Evolutionary conservation across 2,113 vertebrate genomes (phyloP).

Genomic region (Regulus satrapa): DNA sequence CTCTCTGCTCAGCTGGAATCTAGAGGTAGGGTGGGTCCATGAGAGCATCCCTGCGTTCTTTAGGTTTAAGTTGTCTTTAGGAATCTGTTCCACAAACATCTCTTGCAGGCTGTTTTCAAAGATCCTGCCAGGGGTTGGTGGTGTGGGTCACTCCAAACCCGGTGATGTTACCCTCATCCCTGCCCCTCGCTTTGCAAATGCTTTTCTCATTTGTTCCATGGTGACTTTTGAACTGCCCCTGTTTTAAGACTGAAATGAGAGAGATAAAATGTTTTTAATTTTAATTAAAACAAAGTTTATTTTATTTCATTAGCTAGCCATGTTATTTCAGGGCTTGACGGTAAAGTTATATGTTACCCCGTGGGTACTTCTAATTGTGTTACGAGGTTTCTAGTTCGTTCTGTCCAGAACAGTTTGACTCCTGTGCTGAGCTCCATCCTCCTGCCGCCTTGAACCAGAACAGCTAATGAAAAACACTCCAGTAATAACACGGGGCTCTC

Average conservation of each 20-base stretch:
- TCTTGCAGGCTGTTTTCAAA: background rate
- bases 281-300: slow-evolving; percentile 69
- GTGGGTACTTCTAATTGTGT: slow-evolving; percentile 58
- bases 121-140: background rate
- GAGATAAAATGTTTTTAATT: slow-evolving; percentile 66
- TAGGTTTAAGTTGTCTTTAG: background rate
- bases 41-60: background rate
- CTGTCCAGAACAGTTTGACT: slow-evolving; percentile 41
- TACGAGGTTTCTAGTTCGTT: slow-evolving; percentile 33
- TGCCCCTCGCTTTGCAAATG: background rate
- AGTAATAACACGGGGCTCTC: slow-evolving; percentile 39
- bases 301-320: slow-evolving; percentile 56
- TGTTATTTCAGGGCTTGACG: slow-evolving; percentile 68
- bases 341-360: slow-evolving; percentile 68
- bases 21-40: background rate
- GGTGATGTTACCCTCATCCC: background rate
- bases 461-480: slow-evolving; percentile 59
- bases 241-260: slow-evolving; percentile 60
- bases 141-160: background rate
- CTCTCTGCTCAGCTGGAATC: background rate
- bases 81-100: background rate
- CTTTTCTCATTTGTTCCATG: background rate
- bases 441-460: slow-evolving; percentile 27
- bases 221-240: slow-evolving; percentile 38
- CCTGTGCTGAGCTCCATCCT: slow-evolving; percentile 37